Base-by-base conservation (phyloP, 2,888 invertebrate genomes). In the Caenorhabditis sp. region DNA sequence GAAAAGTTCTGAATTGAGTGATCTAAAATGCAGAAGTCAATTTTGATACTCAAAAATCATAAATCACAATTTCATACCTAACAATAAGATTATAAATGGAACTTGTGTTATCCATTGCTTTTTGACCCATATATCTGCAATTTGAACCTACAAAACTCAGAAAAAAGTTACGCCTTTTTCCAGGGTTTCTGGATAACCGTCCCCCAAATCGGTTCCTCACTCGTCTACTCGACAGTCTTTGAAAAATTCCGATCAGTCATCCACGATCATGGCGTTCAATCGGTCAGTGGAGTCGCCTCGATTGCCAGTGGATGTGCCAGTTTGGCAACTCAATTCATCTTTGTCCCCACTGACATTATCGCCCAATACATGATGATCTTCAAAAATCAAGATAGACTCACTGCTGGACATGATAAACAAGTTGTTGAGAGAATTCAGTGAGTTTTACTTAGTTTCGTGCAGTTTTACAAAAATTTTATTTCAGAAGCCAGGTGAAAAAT, bases 281-380 rank as follows among this genome's bases (percentile, higher is more conserved):
- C 80, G 12, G 67, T 73, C 50, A 74, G 76, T 4, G 71, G 61
- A 20, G 69, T 71, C 10, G 78, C 83, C 5, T 66, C 79, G 1
- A 49, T 82, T 1, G 76, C 83, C 12, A 82, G 83, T 10, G 82
- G 81, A 4, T 54, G 73, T 5, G 80, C 83, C 2, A 70, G 76
- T 57, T 64, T 83, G 25, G 78, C 73, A 12, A 76, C 81, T 10
- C 78, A 80, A 70, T 70, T 78, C 17, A 83, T 83, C 57, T 83
- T 82, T 59, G 82, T 83, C 2, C 83, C 83, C 20, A 83, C 82
- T 31, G 83, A 83, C 59, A 82, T 83, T 43, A 74, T 82, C 56
- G 71, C 80, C 10, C 83, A 82, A 54, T 77, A 82, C 70, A 83
- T 83, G 83, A 83, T 83, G 83, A 76, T 83, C 58, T 76, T 81